Conservation (phyloP, 2,113 vertebrate species). For the Nibea coibor region DNA sequence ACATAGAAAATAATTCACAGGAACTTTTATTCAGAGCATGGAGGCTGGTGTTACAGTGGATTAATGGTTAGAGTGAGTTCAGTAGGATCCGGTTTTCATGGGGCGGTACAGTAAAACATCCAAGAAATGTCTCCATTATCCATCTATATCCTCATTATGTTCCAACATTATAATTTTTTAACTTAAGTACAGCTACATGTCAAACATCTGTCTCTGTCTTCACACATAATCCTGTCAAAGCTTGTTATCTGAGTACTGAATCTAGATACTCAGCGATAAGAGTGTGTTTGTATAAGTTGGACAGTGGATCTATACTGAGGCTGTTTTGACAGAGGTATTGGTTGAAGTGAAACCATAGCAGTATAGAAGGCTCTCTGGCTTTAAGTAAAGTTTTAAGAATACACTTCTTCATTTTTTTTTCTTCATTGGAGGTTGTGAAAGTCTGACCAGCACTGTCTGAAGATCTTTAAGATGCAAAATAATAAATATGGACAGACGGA, state of each 20-base stretch:
- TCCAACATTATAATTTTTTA: too few relatives aligned
- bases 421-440: not conserved
- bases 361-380: not conserved
- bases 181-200: too few relatives aligned
- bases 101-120: too few relatives aligned
- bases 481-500: conserved; percentile 16
- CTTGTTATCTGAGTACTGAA: too few relatives aligned
- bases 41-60: not conserved
- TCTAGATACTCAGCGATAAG: too few relatives aligned
- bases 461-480: conserved; percentile 10
- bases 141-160: not conserved
- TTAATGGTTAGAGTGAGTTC: not conserved
- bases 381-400: not conserved
- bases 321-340: too few relatives aligned
- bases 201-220: too few relatives aligned
- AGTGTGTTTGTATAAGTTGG: too few relatives aligned
- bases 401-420: not conserved
- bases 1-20: not conserved
- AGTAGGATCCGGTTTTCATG: not conserved
- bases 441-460: not conserved
- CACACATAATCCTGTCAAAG: too few relatives aligned
- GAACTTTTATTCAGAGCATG: not conserved
- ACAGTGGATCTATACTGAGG: too few relatives aligned
- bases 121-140: not conserved
- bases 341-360: too few relatives aligned